These are phyloP conservation scores for Meteorus cinctellus DNA, from an alignment of 2,888 invertebrate genomes.

Conservation along the genomic window DNA sequence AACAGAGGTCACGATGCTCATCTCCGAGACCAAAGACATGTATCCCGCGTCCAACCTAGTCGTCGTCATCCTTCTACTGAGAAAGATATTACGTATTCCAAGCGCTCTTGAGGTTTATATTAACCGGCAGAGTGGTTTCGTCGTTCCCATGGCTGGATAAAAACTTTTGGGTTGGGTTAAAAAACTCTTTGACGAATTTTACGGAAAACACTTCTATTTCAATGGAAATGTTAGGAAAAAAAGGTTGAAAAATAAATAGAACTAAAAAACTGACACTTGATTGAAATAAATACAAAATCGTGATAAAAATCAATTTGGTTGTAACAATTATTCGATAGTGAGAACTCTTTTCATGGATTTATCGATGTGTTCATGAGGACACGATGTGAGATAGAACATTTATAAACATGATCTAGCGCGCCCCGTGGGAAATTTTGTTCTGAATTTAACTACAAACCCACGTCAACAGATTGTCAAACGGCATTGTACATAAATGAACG, in stretches of 20 bases:
- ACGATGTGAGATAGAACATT: background rate
- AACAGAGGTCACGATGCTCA: constrained; percentile 33
- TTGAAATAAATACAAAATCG: background rate
- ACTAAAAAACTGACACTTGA: background rate
- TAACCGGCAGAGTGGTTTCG: constrained; percentile 49
- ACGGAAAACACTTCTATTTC: constrained; percentile 18
- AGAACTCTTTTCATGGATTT: no score
- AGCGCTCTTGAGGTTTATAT: constrained; percentile 51
- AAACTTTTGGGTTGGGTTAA: constrained; percentile 46
- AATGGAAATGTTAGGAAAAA: constrained; percentile 16
- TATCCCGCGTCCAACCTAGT: constrained; percentile 21
- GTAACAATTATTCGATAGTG: background rate
- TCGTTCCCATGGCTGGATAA: constrained; percentile 46
- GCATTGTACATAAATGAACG: constrained; percentile 7
- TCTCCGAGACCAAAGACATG: constrained; percentile 23
- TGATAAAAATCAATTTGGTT: background rate
- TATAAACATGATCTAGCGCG: background rate
- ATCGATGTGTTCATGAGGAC: no score
- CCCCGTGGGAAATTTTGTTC: constrained; percentile 12
- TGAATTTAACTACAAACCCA: constrained; percentile 11
- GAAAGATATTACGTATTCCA: constrained; percentile 52
- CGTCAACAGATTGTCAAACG: constrained; percentile 30
- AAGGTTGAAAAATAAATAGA: background rate
- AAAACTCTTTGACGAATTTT: constrained; percentile 53
- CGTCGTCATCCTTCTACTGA: constrained; percentile 19